Evolutionary conservation across 2,888 invertebrate genomes (phyloP), one percentile per base, ranked within the genome.

Genomic region (Rhopalosiphum nymphaeae): DNA sequence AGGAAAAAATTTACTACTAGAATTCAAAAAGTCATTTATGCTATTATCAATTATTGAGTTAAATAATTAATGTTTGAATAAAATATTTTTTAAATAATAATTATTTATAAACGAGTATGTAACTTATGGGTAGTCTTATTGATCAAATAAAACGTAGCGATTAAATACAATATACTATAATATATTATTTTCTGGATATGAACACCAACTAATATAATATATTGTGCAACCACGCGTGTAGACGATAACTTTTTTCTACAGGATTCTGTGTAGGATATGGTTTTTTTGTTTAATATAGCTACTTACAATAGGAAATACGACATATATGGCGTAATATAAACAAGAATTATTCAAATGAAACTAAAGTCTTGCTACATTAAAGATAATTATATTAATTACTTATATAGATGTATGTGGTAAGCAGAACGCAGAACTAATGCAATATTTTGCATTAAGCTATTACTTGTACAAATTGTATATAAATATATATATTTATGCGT

Each of bases 261-360:
- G 44, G 21, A 49, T 78, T 67, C 26, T n/a, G 9, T 67, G n/a
- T 21, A 21, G 53, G 42, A 91, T 91, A 84, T 53, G 53, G 84
- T 78, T 78, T 91, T 90, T 91, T 91, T 4, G 49, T 91, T 49
- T 49, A 91, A 56, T 25, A 42, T n/a, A 25, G 53, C 49, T 88
- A 78, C 56, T n/a, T 44, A 91, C 57, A 57, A 46, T 46, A 91
- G 57, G 91, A 91, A 91, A 91, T 86, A 57, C n/a, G 49, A 85
- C 85, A 85, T 29, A 42, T 42, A n/a, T 91, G 53, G 42, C 78
- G 78, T 89, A 92, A 92, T 42, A 67, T 29, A 10, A 13, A 92
- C 49, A n/a, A 86, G 85, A 92, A 78, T 92, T 92, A 92, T 92
- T 92, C 78, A 92, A 92, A 92, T 88, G 78, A 53, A 92, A 78